Conservation (phyloP, 1,140 invertebrate genomes). For the Lepidurus packardi region DNA sequence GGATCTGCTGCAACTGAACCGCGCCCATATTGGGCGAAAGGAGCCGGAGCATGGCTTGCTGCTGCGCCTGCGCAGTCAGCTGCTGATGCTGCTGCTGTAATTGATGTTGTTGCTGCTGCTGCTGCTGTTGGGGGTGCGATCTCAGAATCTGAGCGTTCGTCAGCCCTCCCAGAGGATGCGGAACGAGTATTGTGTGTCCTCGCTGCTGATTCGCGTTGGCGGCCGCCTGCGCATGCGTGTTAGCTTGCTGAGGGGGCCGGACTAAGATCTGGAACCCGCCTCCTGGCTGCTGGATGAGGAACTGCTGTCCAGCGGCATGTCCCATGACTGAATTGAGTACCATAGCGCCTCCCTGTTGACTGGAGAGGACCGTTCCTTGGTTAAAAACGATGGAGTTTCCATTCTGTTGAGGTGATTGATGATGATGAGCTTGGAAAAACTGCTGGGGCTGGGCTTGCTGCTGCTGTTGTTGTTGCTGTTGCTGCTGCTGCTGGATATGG, state of each 20-base stretch:
- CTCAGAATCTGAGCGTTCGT: conserved; percentile 25
- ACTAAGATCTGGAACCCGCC: conserved; percentile 44
- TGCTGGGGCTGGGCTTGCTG: conserved; percentile 34
- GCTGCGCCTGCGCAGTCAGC: conserved; percentile 37
- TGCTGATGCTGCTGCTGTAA: conserved; percentile 37
- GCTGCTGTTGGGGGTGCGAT: conserved; percentile 3
- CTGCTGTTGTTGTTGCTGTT: conserved; percentile 34
- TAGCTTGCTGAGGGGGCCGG: conserved; percentile 40
- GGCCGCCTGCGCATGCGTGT: conserved; percentile 27
- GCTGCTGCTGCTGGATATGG: conserved; percentile 35
- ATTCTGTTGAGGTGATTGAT: conserved; percentile 41
- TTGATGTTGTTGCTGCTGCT: conserved; percentile 35
- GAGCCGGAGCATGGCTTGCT: conserved; percentile 32
- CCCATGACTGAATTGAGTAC: conserved; percentile 40
- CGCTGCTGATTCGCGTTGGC: conserved; percentile 28
- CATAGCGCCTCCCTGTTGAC: conserved; percentile 36
- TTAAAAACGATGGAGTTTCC: conserved; percentile 24
- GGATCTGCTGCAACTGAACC: conserved; percentile 49
- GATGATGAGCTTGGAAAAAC: conserved; percentile 41
- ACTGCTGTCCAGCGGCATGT: conserved; percentile 39
- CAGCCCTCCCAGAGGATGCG: neutral
- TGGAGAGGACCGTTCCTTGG: conserved; percentile 3
- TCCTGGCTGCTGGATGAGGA: conserved; percentile 45
- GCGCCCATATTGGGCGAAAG: conserved; percentile 37
- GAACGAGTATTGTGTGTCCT: conserved; percentile 23